Evolutionary conservation across 30 jellyfish, hydroid and myxozoan species (phyloP), one percentile per base, ranked within the genome.

Genomic region (Turritopsis rubra): DNA sequence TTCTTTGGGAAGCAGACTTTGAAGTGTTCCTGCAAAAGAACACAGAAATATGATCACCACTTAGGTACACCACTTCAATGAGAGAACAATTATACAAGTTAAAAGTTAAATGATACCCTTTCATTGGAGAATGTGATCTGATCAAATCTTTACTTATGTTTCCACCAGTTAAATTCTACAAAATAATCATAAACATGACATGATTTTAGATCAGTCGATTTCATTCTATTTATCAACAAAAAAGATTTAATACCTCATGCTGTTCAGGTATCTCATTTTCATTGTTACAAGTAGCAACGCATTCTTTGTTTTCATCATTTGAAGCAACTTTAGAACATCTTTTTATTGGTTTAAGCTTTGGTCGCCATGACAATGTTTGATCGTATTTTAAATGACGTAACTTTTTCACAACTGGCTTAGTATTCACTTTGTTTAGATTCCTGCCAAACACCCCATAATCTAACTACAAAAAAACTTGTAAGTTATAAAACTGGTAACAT

Each of bases 381-480:
- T 54, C 84, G 24, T 82, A 26, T 66, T 65, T 54, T 16, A 65
- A 7, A 13, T 24, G 41, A 41, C 20, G 13, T 0, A 28, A 8
- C 21, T 28, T 60, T 31, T 66, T 66, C n/a, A 0, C 54, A 75
- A 83, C 28, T 5, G 53, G 52, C 31, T 28, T 79, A 18, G 30
- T 18, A 7, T 25, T 54, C 0, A 30, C 41, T 66, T 83, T 91
- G 89, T 85, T 83, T 27, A 91, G 84, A 22, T 75, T 53, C 29
- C 85, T 52, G 8, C 97, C 97, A 91, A 91, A 91, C 26, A 91
- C 94, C 13, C 90, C 97, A 82, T 30, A 86, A 76, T 82, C 86
- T 52, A 19, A 30, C 72, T 72, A 26, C 18, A 72, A 22, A 72
- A 72, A 18, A 16, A 19, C 30, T 41, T 41, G 5, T 41, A 3